Evolutionary conservation across 2,888 invertebrate species (phyloP), one percentile per base, ranked within the genome.

Genomic region (Diaperis boleti): DNA sequence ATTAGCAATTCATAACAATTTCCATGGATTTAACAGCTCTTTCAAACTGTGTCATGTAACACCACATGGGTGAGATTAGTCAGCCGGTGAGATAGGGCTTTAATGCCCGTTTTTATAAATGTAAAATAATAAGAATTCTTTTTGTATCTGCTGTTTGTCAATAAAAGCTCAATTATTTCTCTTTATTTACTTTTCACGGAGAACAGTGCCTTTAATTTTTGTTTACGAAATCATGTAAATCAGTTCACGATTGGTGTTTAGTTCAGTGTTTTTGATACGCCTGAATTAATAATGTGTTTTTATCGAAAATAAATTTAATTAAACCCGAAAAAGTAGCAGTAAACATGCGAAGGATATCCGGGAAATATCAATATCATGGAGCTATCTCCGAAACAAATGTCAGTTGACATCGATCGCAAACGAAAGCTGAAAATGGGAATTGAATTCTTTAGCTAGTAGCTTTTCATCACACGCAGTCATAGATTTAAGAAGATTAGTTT

Each of bases 401-500:
- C 41, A 54, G 26, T 54, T 42, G 18, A 54, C 26, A 31, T 35
- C 15, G 41, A 26, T 11, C 35, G 35, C 6, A 29, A 37, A 26
- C 22, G 39, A 20, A 14, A 26, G 26, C 26, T 14, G 37, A 37
- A 42, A 31, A 54, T 41, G 15, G 18, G 54, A 54, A 54, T 54
- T 31, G 54, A 42, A 41, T 42, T 54, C 54, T 39, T 18, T 42
- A 54, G 54, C 54, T 42, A 29, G 14, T 41, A 42, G 35, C 39
- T 52, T 52, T 54, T 54, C 42, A 5, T n/a, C 31, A 49, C 39
- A 33, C 50, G 42, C 54, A 54, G 18, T 54, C 42, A 54, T 54
- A 54, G 54, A 41, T 54, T 42, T 42, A 42, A 42, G 42, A 54
- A 29, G 41, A 42, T 42, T 54, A 42, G 41, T 54, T 52, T 52